Conservation (phyloP, 2,113 vertebrate genomes). For the Isurus oxyrinchus region DNA sequence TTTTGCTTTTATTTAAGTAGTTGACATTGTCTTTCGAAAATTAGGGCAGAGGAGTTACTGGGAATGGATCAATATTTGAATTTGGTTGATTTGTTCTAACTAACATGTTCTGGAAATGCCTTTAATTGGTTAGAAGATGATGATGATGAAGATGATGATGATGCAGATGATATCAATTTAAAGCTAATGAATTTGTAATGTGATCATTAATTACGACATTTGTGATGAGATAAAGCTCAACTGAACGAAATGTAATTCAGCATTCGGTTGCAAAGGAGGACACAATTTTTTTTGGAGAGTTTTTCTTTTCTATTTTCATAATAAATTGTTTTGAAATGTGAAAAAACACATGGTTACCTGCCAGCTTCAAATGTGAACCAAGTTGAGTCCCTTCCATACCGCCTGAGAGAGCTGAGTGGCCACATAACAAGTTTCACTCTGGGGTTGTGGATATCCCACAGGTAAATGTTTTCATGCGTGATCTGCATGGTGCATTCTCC, state of each 20-base stretch:
- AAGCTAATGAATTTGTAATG: not conserved
- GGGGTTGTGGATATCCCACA: constrained; percentile 97
- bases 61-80: not conserved
- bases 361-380: constrained; percentile 98
- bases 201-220: not conserved
- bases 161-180: not conserved
- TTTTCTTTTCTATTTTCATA: too few species aligned
- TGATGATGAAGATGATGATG: not conserved
- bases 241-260: too few species aligned
- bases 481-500: constrained; percentile 99
- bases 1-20: not conserved
- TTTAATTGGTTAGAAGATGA: not conserved
- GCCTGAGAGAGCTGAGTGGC: constrained; percentile 90
- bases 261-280: too few species aligned
- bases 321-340: too few species aligned
- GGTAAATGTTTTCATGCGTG: constrained; percentile 97
- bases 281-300: too few species aligned
- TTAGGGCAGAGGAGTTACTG: not conserved
- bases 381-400: constrained; percentile 93
- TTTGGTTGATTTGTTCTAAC: not conserved
- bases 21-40: not conserved
- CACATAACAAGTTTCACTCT: constrained; percentile 96
- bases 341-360: constrained; percentile 60
- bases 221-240: not conserved
- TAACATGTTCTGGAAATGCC: not conserved